Base-by-base conservation (phyloP, 64 coral and sea anemone genomes). In the Montipora cactus region DNA sequence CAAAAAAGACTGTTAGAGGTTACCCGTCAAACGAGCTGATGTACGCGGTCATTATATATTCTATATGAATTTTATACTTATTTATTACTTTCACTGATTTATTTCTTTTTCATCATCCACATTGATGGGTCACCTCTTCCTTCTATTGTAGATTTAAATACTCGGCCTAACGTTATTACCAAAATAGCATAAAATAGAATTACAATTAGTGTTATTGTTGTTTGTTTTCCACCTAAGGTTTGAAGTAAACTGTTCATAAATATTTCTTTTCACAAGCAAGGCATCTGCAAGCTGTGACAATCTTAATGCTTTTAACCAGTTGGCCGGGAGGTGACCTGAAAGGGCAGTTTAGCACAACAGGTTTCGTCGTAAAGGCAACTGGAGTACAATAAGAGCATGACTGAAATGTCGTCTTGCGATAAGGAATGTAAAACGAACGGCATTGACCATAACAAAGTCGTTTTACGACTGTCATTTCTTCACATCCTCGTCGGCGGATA, bases 341-440 rank as follows among this genome's bases (percentile, higher is more conserved):
- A 18, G 84, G 76, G 44, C 92, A 93, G 44, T 70, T 93, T 59
- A 93, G 46, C 20, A 66, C 68, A 16, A 93, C 62, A 49, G 50
- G 73, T 61, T 88, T 52, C 13, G 64, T 58, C 37, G 48, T 72
- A 45, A 61, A 79, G 49, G 78, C 28, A 8, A 88, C 62, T 12
- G 92, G 92, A 37, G 92, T 88, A 48, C 92, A 93, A 50, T 70
- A 80, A 8, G 92, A 88, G 45, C 92, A 93, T 0, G 92, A 93
- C 47, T 87, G 47, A 13, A 88, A 93, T 47, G 6, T 6, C 8
- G 16, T 50, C 37, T 51, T 86, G 5, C 92, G 59, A n/a, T 73
- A 25, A 7, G 92, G 92, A 52, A 93, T 81, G 47, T 79, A 93
- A 50, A 93, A 81, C 50, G 92, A 93, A 64, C 75, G 62, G 49